Percentiles rank a stretch among this genome's conserved stretches.
These are phyloP conservation scores for Silurus asotus DNA, from an alignment of 2,113 vertebrate genomes.

Conservation along the genomic window DNA sequence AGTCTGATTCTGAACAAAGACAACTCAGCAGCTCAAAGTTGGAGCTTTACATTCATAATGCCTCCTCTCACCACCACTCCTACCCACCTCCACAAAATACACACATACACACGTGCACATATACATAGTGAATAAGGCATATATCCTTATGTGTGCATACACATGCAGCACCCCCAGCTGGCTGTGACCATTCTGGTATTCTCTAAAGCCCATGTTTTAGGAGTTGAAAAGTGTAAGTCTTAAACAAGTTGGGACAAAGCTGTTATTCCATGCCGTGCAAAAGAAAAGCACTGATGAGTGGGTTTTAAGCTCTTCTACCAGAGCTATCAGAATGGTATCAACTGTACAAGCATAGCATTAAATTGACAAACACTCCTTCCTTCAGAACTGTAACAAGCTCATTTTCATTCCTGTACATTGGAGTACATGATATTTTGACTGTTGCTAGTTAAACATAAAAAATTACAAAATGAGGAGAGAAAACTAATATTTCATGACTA, in stretches of 20 bases:
- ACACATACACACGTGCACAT: constrained; percentile 37
- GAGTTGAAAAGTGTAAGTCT: constrained; percentile 55
- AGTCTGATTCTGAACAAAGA: constrained; percentile 49
- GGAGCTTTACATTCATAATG: constrained; percentile 48
- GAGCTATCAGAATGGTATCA: constrained; percentile 43
- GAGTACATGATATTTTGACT: neutral
- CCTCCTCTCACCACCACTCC: constrained; percentile 37
- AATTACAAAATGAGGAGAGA: neutral
- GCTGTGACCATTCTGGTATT: constrained; percentile 46
- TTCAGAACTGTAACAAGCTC: neutral
- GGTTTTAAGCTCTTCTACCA: constrained; percentile 45
- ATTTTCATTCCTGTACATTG: neutral
- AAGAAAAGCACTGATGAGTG: constrained; percentile 44
- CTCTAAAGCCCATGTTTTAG: constrained; percentile 54
- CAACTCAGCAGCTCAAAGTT: constrained; percentile 50
- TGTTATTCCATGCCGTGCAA: constrained; percentile 55
- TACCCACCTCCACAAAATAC: constrained; percentile 41
- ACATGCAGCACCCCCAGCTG: constrained; percentile 50
- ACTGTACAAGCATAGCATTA: constrained; percentile 26
- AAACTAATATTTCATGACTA: too few species aligned
- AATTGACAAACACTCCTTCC: constrained; percentile 34
- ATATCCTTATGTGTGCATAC: constrained; percentile 42
- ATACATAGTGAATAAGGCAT: constrained; percentile 23
- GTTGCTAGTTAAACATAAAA: constrained; percentile 10
- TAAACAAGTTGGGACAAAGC: constrained; percentile 63